Base-by-base conservation (phyloP, 1,140 invertebrate genomes). In the Acarapis woodi region DNA sequence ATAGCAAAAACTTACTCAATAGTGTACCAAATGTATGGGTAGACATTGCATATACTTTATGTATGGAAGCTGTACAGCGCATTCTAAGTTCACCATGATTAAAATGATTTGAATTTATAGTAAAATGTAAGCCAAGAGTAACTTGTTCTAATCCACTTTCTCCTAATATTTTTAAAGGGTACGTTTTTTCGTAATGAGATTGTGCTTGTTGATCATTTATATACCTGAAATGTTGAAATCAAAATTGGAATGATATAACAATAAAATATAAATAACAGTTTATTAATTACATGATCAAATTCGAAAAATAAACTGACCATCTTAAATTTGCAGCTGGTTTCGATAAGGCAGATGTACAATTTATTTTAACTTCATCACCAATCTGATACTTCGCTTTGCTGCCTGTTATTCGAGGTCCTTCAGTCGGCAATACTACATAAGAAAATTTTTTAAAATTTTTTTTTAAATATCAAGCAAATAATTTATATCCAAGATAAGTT, bases 1-100 rank as follows among this genome's bases (percentile, higher is more conserved):
- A n/a, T n/a, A n/a, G n/a, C n/a, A n/a, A n/a, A n/a, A n/a, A n/a
- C n/a, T n/a, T n/a, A n/a, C n/a, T n/a, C n/a, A n/a, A n/a, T n/a
- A n/a, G n/a, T n/a, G n/a, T n/a, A n/a, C n/a, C n/a, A n/a, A n/a
- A n/a, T n/a, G n/a, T n/a, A n/a, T n/a, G n/a, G n/a, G n/a, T 35
- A 16, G 22, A 25, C 34, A 70, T 63, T 61, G 66, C 71, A 53
- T 79, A 79, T 1, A 78, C 63, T 1, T 69, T 69, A 2, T 71
- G 71, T n/a, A 52, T 48, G 12, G 49, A 51, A 3, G 51, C 48
- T 2, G 48, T 51, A 35, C 51, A 52, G 37, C 48, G 50, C 22
- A 53, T 39, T 35, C 45, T 45, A 42, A 53, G 47, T 14, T 45
- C 35, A 24, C 49, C 51, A 34, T 45, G 41, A 26, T 34, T 44